A percentile compares a stretch with the other conserved stretches of the same genome.
Conservation (phyloP, 2,113 vertebrate species). For the Sorex araneus region DNA sequence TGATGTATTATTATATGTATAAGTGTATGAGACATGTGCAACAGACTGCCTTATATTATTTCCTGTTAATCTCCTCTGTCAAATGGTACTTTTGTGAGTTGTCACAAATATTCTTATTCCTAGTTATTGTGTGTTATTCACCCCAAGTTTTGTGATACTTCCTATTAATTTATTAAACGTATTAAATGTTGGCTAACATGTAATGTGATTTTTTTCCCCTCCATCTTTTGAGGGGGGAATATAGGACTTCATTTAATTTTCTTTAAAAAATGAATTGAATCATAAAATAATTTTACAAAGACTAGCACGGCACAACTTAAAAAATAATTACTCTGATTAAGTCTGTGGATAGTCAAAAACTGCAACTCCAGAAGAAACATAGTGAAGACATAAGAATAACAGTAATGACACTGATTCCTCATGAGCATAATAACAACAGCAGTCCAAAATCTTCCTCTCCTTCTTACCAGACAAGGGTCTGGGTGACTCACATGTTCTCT, state of each 20-base stretch:
- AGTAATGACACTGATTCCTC: background rate
- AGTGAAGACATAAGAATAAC: background rate
- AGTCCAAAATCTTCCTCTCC: background rate
- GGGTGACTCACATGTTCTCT: background rate
- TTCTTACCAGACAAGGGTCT: background rate
- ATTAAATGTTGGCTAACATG: conserved; percentile 75
- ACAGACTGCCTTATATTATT: conserved; percentile 83
- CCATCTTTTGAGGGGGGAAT: background rate
- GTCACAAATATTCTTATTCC: conserved; percentile 77
- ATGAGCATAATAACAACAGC: background rate
- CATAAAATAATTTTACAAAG: conserved; percentile 52
- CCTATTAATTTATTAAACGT: conserved; percentile 84
- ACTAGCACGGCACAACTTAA: background rate
- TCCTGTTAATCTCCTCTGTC: conserved; percentile 75
- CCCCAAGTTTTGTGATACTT: conserved; percentile 81
- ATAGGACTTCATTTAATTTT: background rate
- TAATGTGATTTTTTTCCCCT: conserved; percentile 19
- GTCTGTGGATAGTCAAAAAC: background rate
- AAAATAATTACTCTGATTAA: conserved; percentile 8
- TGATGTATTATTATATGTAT: conserved; percentile 77
- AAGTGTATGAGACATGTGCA: conserved; percentile 74
- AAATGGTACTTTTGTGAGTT: conserved; percentile 81
- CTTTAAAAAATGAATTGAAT: conserved; percentile 20
- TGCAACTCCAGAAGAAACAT: background rate
- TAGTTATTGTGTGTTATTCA: conserved; percentile 71